A percentile compares a stretch with the other conserved stretches of the same genome.
phyloP scores from a whole-genome alignment of 2,113 vertebrate species.

The Verasper variegatus region DNA sequence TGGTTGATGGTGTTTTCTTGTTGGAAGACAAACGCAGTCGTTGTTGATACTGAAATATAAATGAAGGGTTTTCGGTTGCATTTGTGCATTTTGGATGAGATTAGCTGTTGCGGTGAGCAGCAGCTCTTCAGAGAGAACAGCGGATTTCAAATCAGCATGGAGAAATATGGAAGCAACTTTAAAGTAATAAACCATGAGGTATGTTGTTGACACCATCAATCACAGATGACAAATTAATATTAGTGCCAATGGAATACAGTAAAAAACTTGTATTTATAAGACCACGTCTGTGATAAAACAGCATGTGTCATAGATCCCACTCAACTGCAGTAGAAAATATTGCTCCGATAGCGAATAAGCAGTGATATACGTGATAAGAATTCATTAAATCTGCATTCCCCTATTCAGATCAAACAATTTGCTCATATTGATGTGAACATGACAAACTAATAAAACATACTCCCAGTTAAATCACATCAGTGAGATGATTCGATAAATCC shows the following conservation, averaged over 20 bases:
- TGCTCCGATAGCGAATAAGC: too few relatives aligned
- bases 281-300: not conserved
- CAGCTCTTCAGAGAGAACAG: too few relatives aligned
- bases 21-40: not conserved
- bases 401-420: not conserved
- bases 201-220: too few relatives aligned
- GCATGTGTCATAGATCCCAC: not conserved
- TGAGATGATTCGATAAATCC: conserved; percentile 4
- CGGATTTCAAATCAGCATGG: too few relatives aligned
- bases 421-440: conserved; percentile 8
- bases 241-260: not conserved
- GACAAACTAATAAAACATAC: not conserved
- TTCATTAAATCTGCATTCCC: too few relatives aligned
- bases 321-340: not conserved
- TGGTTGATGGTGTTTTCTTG: not conserved
- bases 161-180: not conserved
- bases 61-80: not conserved
- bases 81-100: not conserved
- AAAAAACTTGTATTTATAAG: too few relatives aligned
- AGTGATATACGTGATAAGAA: too few relatives aligned
- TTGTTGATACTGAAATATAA: not conserved
- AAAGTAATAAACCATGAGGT: not conserved
- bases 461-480: conserved; percentile 1
- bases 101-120: not conserved
- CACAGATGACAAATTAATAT: not conserved